Percentiles rank a stretch among this genome's conserved stretches.
These are phyloP conservation scores for Pachypsylla venusta DNA, from an alignment of 1,140 invertebrate species.

Conservation along the genomic window DNA sequence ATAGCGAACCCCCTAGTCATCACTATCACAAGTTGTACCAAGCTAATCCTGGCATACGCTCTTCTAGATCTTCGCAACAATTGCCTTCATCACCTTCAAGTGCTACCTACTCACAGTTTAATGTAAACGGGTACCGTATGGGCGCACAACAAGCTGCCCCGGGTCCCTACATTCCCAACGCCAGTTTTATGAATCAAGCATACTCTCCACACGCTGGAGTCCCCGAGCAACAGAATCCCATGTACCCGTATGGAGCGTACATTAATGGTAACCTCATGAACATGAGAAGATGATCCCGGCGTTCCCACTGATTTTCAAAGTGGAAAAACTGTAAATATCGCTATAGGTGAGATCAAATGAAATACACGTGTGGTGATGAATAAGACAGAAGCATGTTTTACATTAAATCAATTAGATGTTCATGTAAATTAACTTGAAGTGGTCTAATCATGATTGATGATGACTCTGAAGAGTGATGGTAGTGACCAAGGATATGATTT, in stretches of 20 bases:
- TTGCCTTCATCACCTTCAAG: background rate
- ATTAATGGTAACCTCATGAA: background rate
- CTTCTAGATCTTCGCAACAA: background rate
- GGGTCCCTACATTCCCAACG: background rate
- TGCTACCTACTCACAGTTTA: background rate
- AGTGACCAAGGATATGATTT: too few species aligned
- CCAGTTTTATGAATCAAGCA: conserved; percentile 4
- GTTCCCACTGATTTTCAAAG: background rate
- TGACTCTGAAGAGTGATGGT: too few species aligned
- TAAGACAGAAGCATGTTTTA: too few species aligned
- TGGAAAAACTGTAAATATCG: too few species aligned
- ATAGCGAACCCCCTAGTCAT: background rate
- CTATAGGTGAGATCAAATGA: too few species aligned
- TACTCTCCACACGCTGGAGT: background rate
- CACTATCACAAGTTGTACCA: conserved; percentile 3
- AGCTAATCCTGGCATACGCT: too few species aligned
- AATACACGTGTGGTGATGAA: too few species aligned
- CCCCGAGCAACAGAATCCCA: background rate
- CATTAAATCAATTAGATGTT: too few species aligned
- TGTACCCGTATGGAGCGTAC: background rate
- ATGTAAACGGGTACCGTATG: background rate
- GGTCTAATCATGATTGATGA: too few species aligned
- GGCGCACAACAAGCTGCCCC: background rate
- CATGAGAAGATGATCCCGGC: conserved; percentile 6
- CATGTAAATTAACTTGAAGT: too few species aligned